Evolutionary conservation across 1,140 invertebrate genomes (phyloP).

Genomic region (Hyles euphorbiae): DNA sequence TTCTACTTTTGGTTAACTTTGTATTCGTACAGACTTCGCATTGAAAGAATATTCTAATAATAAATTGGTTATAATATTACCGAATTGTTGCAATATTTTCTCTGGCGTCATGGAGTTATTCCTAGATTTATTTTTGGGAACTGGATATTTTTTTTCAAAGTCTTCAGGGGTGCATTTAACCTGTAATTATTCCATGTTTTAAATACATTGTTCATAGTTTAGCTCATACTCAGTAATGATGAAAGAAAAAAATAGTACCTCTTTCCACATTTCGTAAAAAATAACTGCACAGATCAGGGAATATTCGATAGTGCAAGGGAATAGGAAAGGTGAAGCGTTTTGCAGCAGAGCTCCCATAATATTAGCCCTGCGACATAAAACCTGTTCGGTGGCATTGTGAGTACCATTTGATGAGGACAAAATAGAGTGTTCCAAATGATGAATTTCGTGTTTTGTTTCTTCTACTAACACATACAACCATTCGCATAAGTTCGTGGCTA

Average conservation of each 20-base stretch:
- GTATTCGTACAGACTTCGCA: no score
- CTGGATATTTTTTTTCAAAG: slow-evolving; percentile 60
- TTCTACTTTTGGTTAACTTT: no score
- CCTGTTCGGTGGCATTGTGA: slow-evolving; percentile 27
- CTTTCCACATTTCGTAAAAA: slow-evolving; percentile 89
- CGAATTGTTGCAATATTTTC: slow-evolving; percentile 69
- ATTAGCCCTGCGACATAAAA: slow-evolving; percentile 70
- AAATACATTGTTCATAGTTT: background rate
- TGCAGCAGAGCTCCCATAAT: slow-evolving; percentile 84
- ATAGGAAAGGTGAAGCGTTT: slow-evolving; percentile 89
- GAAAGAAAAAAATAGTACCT: slow-evolving; percentile 50
- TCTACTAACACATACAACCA: slow-evolving; percentile 89
- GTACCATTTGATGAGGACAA: slow-evolving; percentile 22
- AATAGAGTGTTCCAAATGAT: slow-evolving; percentile 75
- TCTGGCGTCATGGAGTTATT: slow-evolving; percentile 69
- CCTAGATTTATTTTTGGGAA: slow-evolving; percentile 53
- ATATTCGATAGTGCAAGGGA: slow-evolving; percentile 94
- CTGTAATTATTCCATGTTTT: slow-evolving; percentile 32
- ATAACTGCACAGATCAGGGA: slow-evolving; percentile 89
- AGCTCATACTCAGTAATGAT: background rate
- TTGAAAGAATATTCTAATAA: no score
- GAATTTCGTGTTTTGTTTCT: slow-evolving; percentile 88
- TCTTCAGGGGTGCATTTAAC: slow-evolving; percentile 68
- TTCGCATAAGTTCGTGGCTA: slow-evolving; percentile 88
- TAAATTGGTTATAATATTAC: slow-evolving; percentile 25